Evolutionary conservation across 2,888 invertebrate species (phyloP), one percentile per base, ranked within the genome.

Genomic region (Marronus borbonicus): DNA sequence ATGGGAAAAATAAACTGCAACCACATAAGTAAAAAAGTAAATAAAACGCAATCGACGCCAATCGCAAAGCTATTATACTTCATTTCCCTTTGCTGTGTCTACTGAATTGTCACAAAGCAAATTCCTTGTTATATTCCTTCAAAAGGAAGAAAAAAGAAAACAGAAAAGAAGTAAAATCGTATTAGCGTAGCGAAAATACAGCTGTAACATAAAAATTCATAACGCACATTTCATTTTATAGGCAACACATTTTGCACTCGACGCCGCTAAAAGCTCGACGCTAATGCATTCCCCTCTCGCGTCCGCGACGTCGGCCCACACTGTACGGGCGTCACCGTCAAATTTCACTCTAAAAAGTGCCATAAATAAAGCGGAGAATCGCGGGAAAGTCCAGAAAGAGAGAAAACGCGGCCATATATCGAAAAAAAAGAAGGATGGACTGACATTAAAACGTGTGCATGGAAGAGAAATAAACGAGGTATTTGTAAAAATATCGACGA

Each of bases 231-330:
- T 82, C 83, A 83, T 85, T 85, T 85, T 85, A 84, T 84, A 83
- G 84, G 81, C 84, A 83, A 82, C 83, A 83, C 84, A 83, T 84
- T 84, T 82, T 80, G 82, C 84, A 83, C 83, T 84, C 84, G 83
- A 83, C 84, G 82, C 83, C 81, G 81, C 85, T 85, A 85, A 86
- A 85, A 86, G 86, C 85, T 80, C 82, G 81, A 84, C 85, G 84
- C 85, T 85, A 85, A 85, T 85, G 85, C 84, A 85, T 81, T 83
- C 81, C 78, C 84, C 81, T 83, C 82, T 81, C 78, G 70, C 83
- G 80, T 81, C 83, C 69, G 78, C 44, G 74, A 36, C 77, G 36
- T 55, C 60, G 60, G 14, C 49, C 58, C 60, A 50, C 49, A 49
- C 28, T 12, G 17, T 64, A 52, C 52, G 39, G 49, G 24, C 68